Conservation (phyloP, 2,797 vertebrate species). For the Danio choprae region DNA sequence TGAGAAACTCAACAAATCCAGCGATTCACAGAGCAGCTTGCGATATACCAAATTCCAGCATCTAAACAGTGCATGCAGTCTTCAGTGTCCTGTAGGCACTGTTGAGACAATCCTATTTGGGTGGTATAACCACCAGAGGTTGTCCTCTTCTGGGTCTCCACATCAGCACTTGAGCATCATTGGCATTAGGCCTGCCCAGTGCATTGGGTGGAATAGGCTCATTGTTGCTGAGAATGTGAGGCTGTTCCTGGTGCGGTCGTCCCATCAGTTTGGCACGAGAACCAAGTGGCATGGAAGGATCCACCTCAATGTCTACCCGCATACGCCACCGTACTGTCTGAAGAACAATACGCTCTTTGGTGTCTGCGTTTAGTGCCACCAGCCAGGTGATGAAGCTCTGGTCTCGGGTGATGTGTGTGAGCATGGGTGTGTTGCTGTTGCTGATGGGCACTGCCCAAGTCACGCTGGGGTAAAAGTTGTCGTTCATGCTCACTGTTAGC, state of each 20-base stretch:
- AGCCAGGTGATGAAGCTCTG: slow-evolving; percentile 99
- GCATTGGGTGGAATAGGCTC: slow-evolving; percentile 97
- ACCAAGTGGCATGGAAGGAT: slow-evolving; percentile 93
- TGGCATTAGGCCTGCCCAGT: slow-evolving; percentile 96
- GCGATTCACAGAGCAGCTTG: slow-evolving; percentile 19
- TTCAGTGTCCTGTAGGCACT: slow-evolving; percentile 35
- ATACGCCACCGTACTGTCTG: slow-evolving; percentile 99
- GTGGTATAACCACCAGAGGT: slow-evolving; percentile 95
- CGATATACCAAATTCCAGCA: slow-evolving; percentile 15
- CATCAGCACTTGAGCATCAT: slow-evolving; percentile 98
- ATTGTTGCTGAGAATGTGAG: slow-evolving; percentile 95
- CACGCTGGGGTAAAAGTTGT: slow-evolving; percentile 99
- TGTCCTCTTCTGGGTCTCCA: slow-evolving; percentile 96
- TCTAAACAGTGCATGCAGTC: slow-evolving; percentile 25
- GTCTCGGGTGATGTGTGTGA: slow-evolving; percentile 97
- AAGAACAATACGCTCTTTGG: slow-evolving; percentile 95
- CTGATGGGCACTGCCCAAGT: slow-evolving; percentile 99
- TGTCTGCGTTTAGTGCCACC: slow-evolving; percentile 96
- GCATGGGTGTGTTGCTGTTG: slow-evolving; percentile 94
- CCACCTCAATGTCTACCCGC: slow-evolving; percentile 97
- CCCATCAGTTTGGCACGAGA: slow-evolving; percentile 92
- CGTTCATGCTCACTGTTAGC: slow-evolving; percentile 98
- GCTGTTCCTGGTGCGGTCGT: slow-evolving; percentile 96
- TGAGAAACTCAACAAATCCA: slow-evolving; percentile 21
- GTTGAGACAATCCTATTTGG: slow-evolving; percentile 81